Base-by-base conservation (phyloP, 2,113 vertebrate genomes). In the Myiagra hebetior region DNA sequence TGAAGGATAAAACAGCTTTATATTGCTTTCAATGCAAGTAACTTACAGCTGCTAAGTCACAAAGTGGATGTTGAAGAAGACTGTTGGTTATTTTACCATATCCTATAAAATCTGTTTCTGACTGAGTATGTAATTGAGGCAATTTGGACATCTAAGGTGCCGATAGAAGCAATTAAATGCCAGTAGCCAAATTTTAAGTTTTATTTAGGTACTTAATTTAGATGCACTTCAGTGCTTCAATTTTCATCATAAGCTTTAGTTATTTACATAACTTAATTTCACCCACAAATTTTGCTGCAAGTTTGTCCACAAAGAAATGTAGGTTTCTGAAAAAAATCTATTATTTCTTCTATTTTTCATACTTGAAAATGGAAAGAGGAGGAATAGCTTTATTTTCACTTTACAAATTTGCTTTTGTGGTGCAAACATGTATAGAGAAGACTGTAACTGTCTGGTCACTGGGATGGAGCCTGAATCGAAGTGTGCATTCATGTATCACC, bases 51-150 rank as follows among this genome's bases (percentile, higher is more conserved):
- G 62, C 55, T 24, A 65, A 77, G 65, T 87, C 57, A 57, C 89
- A 65, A 96, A 96, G 74, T 42, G 28, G 37, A 42, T 73, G 14
- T 82, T 87, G 67, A 69, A 93, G 53, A 82, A 75, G 24, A 46
- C 49, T n/a, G n/a, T 33, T 78, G 52, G 59, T 37, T 27, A 62
- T 91, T 95, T 95, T 91, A 65, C 57, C 2, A 0, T 73, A 67
- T 33, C 26, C 77, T 95, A 44, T 91, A 89, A 89, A 93, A 85
- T 76, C 47, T 85, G 11, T 65, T 96, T 93, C 78, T 95, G 91
- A 30, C 35, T 82, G 67, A 85, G 55, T 93, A 62, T 46, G 46
- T 80, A 50, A 77, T 91, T 80, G 80, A 70, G 63, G 46, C 24
- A 79, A 50, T 93, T 73, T 80, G 75, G 55, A 77, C 10, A 5